Conservation (phyloP, 1,140 invertebrate species). For the Orchesella cincta region DNA sequence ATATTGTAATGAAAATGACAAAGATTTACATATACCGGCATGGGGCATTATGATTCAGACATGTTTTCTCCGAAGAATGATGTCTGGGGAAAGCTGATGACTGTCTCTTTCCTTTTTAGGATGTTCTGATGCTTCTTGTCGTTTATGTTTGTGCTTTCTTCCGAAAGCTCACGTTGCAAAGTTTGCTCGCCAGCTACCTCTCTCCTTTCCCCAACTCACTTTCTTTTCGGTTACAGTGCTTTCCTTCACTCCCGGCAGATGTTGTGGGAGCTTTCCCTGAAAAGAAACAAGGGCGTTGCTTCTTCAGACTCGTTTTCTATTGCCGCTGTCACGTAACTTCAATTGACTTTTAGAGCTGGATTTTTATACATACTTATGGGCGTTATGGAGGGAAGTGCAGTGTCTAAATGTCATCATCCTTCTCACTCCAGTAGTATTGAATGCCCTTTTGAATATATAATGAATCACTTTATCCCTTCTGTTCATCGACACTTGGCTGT, state of each 20-base stretch:
- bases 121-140: too few relatives aligned
- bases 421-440: too few relatives aligned
- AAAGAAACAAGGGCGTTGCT: background rate
- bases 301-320: background rate
- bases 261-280: background rate
- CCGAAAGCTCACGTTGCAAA: background rate
- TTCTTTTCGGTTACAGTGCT: background rate
- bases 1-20: too few relatives aligned
- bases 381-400: too few relatives aligned
- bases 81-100: background rate
- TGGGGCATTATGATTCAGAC: background rate
- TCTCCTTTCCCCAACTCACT: background rate
- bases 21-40: background rate
- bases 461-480: background rate
- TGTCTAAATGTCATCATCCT: too few relatives aligned
- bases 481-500: too few relatives aligned
- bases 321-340: background rate
- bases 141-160: background rate
- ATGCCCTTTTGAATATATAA: too few relatives aligned
- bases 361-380: too few relatives aligned
- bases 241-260: background rate
- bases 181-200: background rate
- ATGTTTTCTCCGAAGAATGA: background rate
- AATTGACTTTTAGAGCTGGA: background rate
- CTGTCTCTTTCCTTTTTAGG: background rate